phyloP scores from a whole-genome alignment of 23 tunicate species.

The Corella eumyota region DNA sequence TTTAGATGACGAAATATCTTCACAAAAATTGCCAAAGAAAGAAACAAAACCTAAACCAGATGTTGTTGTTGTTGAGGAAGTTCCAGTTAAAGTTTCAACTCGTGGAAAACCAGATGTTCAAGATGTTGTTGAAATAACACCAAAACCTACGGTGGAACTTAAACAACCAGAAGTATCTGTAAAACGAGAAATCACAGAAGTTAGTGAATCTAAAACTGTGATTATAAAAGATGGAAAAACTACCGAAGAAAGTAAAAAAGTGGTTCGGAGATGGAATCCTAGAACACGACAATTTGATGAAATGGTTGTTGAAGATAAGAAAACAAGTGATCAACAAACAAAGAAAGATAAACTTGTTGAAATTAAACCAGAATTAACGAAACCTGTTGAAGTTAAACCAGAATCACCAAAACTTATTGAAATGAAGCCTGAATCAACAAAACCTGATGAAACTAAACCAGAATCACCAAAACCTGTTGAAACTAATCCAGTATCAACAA shows the following conservation, averaged over 20 bases:
- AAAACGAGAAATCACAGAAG: neutral
- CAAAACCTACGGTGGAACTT: neutral
- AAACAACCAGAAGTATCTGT: neutral
- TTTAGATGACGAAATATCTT: no score
- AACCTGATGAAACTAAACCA: neutral
- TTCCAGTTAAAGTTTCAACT: no score
- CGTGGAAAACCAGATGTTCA: no score
- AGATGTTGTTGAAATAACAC: neutral
- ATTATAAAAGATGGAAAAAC: neutral
- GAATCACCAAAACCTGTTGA: neutral
- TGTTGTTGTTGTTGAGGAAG: no score
- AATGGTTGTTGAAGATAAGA: slow-evolving; percentile 14
- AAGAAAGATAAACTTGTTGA: neutral
- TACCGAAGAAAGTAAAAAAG: slow-evolving; percentile 11
- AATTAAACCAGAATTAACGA: neutral
- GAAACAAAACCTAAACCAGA: neutral
- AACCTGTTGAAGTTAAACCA: slow-evolving; percentile 6
- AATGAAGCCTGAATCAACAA: neutral
- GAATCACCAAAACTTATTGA: neutral
- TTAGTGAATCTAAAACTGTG: neutral
- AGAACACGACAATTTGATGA: slow-evolving; percentile 28
- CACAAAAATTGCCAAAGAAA: neutral
- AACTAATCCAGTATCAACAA: slow-evolving; percentile 1
- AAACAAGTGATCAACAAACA: slow-evolving; percentile 1
- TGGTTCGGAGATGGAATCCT: slow-evolving; percentile 32